Evolutionary conservation across 2,797 vertebrate genomes (phyloP).

Genomic region (Podarcis lilfordi): DNA sequence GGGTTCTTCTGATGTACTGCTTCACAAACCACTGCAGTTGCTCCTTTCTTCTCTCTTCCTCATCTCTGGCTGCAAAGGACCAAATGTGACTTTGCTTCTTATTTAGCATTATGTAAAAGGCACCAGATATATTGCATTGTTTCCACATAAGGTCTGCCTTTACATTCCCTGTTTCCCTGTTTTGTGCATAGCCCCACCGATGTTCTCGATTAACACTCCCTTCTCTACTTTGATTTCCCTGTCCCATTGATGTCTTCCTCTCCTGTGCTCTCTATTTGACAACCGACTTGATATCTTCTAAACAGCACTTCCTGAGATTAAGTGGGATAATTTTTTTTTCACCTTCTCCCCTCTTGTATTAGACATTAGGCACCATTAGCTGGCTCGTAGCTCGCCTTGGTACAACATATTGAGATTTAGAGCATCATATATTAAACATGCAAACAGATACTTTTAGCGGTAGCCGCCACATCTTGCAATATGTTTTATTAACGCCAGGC

Average conservation of each 20-base stretch:
- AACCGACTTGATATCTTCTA: constrained; percentile 19
- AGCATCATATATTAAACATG: constrained; percentile 39
- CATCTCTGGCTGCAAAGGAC: not conserved
- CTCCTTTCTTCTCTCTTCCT: not conserved
- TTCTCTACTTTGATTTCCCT: not conserved
- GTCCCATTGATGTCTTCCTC: constrained; percentile 16
- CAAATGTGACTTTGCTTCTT: not conserved
- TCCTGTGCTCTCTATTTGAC: not conserved
- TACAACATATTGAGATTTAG: constrained; percentile 39
- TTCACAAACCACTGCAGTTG: not conserved
- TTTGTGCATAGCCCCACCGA: not conserved
- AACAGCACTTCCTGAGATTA: constrained; percentile 13
- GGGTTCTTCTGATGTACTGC: not conserved
- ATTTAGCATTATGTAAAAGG: not conserved
- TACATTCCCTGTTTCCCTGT: not conserved
- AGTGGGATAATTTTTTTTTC: constrained; percentile 1
- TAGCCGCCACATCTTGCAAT: constrained; percentile 60
- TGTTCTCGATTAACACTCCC: not conserved
- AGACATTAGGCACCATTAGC: constrained; percentile 36
- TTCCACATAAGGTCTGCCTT: not conserved
- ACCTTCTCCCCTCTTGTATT: not conserved
- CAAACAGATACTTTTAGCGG: constrained; percentile 58
- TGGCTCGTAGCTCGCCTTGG: not conserved
- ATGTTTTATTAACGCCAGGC: constrained; percentile 60
- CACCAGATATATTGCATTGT: not conserved